Conservation (phyloP, 1,140 invertebrate species). For the Lepidurus apus region DNA sequence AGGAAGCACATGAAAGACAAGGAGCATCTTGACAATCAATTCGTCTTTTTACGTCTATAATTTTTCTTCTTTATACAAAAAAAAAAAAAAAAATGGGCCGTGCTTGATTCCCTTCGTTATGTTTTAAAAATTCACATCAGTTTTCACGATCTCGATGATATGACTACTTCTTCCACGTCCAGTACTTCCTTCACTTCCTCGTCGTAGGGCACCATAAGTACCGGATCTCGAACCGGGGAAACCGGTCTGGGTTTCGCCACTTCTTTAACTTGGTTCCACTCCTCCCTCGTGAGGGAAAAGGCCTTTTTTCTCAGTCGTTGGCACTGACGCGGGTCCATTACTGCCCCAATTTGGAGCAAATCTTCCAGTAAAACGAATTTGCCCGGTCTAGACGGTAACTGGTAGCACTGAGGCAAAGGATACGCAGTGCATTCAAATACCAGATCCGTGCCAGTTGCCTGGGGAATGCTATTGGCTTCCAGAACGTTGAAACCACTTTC, state of each 20-base stretch:
- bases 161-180: neutral
- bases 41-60: neutral
- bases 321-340: neutral
- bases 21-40: neutral
- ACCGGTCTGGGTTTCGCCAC: neutral
- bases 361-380: slow-evolving; percentile 10
- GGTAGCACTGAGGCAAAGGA: neutral
- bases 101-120: neutral
- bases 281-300: neutral
- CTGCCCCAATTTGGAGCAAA: neutral
- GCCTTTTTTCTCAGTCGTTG: neutral
- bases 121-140: neutral
- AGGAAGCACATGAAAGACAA: slow-evolving; percentile 19
- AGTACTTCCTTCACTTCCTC: slow-evolving; percentile 4
- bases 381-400: neutral
- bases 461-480: neutral
- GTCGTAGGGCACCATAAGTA: neutral
- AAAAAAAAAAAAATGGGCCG: neutral
- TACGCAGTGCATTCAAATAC: neutral
- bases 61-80: neutral
- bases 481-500: slow-evolving; percentile 8
- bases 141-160: neutral
- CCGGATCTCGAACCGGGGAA: neutral
- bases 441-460: neutral
- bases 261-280: slow-evolving; percentile 10